Evolutionary conservation across 2,888 invertebrate genomes (phyloP).

Genomic region (Callyntrura sp.): DNA sequence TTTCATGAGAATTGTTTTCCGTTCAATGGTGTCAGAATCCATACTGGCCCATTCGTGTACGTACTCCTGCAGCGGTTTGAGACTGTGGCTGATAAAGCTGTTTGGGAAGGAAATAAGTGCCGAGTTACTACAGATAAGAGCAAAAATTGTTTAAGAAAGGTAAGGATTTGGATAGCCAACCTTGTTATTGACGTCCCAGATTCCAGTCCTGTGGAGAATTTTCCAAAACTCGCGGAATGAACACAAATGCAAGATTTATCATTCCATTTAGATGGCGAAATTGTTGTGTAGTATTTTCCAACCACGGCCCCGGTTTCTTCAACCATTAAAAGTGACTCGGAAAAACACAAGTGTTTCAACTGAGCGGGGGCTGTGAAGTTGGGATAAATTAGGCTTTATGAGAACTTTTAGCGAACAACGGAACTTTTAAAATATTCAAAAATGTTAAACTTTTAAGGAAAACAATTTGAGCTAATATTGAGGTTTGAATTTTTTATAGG

Average conservation of each 20-base stretch:
- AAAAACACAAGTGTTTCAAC: conserved; percentile 74
- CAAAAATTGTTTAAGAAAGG: too few species aligned
- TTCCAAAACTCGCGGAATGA: conserved; percentile 79
- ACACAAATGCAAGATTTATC: conserved; percentile 78
- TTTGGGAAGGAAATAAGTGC: conserved; percentile 17
- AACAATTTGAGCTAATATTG: background rate
- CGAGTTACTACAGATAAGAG: background rate
- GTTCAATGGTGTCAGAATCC: conserved; percentile 74
- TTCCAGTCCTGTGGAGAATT: conserved; percentile 78
- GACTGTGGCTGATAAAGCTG: conserved; percentile 77
- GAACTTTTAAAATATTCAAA: background rate
- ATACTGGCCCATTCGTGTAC: conserved; percentile 81
- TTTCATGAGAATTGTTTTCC: conserved; percentile 79
- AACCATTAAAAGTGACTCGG: conserved; percentile 81
- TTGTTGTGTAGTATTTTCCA: conserved; percentile 80
- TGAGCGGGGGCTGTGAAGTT: conserved; percentile 14
- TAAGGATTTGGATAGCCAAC: too few species aligned
- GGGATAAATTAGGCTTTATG: background rate
- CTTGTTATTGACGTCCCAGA: conserved; percentile 74
- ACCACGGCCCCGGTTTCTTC: conserved; percentile 78
- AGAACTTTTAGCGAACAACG: background rate
- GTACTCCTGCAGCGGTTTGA: conserved; percentile 80
- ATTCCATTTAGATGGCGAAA: conserved; percentile 73
- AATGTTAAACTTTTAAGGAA: background rate
- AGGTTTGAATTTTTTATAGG: background rate